Evolutionary conservation across 1,140 invertebrate species (phyloP), one percentile per base, ranked within the genome.

Genomic region (Diplogasteroides magnus): DNA sequence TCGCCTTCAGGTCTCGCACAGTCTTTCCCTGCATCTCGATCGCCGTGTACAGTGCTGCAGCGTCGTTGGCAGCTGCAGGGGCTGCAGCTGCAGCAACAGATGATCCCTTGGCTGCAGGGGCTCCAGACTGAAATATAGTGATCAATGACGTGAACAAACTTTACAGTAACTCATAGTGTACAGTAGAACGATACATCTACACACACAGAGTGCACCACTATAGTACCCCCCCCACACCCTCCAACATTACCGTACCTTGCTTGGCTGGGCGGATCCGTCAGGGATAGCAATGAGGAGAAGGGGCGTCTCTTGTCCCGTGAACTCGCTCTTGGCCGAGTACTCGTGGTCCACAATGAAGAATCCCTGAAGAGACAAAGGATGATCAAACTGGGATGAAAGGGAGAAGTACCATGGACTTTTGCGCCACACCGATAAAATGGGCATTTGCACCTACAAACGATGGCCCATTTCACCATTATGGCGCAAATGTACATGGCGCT

Each of bases 261-360:
- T 63, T 19, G 57, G 23, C 31, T 1, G 15, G 27, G n/a, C n/a
- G 19, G 32, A 55, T 55, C 74, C 79, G 65, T 81, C 80, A 27
- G 80, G 80, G 60, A 81, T 77, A n/a, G 60, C 64, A 55, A 81
- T 81, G 3, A 81, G 67, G 2, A 77, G 59, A 23, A 75, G 60
- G 14, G 74, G 69, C 19, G 64, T 68, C 23, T 76, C 74, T 28
- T 31, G 28, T 1, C 61, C 69, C 55, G 37, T 71, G 61, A 66
- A 37, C 14, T 56, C 65, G 25, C 58, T 69, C 27, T 74, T 70
- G 23, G 19, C 32, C 23, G 26, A 29, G 64, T 74, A 78, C 1
- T 29, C 61, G 57, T 69, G 37, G 60, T 97, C 94, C 76, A 92
- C 92, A 73, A 92, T 89, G 85, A 93, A 97, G 86, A 92, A 97